Evolutionary conservation across 2,113 vertebrate genomes (phyloP).

Genomic region (Murina feae): DNA sequence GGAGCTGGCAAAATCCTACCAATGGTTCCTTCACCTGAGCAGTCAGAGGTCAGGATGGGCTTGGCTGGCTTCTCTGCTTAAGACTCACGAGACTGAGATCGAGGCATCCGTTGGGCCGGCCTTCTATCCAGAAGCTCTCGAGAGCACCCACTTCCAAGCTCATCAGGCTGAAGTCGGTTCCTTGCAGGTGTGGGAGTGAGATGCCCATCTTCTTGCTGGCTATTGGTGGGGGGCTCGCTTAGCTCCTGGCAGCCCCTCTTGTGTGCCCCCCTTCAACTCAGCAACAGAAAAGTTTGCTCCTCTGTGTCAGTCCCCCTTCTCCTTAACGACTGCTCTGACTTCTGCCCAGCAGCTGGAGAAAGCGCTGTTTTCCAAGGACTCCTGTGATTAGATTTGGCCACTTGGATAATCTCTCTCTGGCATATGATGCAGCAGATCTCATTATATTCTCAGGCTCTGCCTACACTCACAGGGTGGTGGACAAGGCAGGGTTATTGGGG

Average conservation of each 20-base stretch:
- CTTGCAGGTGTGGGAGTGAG: not conserved
- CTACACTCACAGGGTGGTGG: not conserved
- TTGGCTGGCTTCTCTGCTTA: not conserved
- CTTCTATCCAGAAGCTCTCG: not conserved
- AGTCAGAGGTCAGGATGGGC: rapidly evolving
- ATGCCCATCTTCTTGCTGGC: not conserved
- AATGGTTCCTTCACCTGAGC: not conserved
- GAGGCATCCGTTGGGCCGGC: not conserved
- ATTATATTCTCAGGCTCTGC: not conserved
- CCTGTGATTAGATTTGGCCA: not conserved
- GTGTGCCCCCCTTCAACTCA: not conserved
- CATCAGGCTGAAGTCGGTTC: not conserved
- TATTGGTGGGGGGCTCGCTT: not conserved
- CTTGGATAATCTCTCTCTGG: not conserved
- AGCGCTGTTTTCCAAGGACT: not conserved
- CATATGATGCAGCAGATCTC: not conserved
- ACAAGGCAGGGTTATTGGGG: not conserved
- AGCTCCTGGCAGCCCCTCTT: not conserved
- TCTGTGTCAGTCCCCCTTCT: not conserved
- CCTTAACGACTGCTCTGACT: not conserved
- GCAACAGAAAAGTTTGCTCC: too few species aligned
- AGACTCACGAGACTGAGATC: not conserved
- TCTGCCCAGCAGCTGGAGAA: not conserved
- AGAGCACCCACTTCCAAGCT: not conserved
- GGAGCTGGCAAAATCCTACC: not conserved